These are phyloP conservation scores for Peromyscus eremicus DNA, from an alignment of 2,797 vertebrate species.

Conservation along the genomic window DNA sequence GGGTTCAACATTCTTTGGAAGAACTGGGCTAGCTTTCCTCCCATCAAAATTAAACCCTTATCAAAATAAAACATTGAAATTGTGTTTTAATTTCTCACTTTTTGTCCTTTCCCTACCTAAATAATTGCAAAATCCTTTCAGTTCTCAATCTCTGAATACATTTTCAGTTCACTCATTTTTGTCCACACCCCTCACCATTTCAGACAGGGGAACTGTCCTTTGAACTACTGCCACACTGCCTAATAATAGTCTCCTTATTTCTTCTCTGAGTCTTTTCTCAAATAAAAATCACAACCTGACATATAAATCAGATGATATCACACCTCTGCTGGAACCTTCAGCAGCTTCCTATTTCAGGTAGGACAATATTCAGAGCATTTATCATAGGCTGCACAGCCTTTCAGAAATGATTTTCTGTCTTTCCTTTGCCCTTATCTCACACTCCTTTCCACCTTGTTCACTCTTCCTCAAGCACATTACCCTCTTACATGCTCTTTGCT, in stretches of 20 bases:
- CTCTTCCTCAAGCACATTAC: neutral
- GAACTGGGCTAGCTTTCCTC: neutral
- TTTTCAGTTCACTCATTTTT: neutral
- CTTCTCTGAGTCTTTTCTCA: neutral
- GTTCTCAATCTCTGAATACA: neutral
- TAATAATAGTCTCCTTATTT: neutral
- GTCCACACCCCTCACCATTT: neutral
- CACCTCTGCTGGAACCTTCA: slow-evolving; percentile 1
- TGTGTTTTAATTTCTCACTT: neutral
- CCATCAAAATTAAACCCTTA: neutral
- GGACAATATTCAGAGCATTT: slow-evolving; percentile 20
- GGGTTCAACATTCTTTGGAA: neutral
- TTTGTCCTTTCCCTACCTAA: neutral
- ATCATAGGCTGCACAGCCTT: neutral
- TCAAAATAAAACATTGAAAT: neutral
- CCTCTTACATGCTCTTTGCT: neutral
- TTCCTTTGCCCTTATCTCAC: neutral
- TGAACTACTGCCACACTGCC: neutral
- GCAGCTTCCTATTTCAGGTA: slow-evolving; percentile 35
- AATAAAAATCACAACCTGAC: slow-evolving; percentile 16
- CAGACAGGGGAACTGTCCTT: neutral
- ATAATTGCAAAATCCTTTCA: neutral
- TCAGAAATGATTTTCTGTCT: slow-evolving; percentile 17
- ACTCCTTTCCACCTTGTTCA: neutral
- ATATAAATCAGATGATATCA: neutral